A percentile compares a stretch with the other conserved stretches of the same genome.
These are phyloP conservation scores for Campaea margaritaria DNA, from an alignment of 2,888 invertebrate genomes.

Conservation along the genomic window DNA sequence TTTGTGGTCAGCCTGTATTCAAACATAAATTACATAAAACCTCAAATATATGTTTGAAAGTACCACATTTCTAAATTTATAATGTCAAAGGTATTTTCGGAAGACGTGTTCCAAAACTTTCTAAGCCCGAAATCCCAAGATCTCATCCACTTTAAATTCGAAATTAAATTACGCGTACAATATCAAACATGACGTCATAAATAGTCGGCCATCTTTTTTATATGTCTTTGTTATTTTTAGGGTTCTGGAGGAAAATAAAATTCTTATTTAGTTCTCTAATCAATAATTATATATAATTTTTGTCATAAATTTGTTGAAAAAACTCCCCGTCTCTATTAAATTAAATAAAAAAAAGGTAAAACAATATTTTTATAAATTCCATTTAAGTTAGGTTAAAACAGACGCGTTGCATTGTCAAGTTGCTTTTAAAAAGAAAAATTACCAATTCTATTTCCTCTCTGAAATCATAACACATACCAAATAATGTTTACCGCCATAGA, in stretches of 20 bases:
- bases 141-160: conserved; percentile 14
- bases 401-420: too few species aligned
- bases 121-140: conserved; percentile 5
- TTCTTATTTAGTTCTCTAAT: background rate
- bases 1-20: conserved; percentile 1
- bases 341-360: too few species aligned
- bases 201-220: conserved; percentile 47
- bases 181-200: conserved; percentile 35
- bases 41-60: background rate
- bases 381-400: too few species aligned
- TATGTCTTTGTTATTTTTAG: conserved; percentile 30
- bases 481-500: too few species aligned
- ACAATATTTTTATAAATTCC: too few species aligned
- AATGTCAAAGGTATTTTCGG: conserved; percentile 1
- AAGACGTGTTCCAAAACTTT: conserved; percentile 1
- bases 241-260: background rate
- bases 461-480: too few species aligned
- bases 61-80: conserved; percentile 9
- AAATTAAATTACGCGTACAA: conserved; percentile 24
- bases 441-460: too few species aligned
- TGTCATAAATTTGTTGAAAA: too few species aligned
- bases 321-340: too few species aligned
- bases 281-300: too few species aligned
- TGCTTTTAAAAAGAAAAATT: too few species aligned
- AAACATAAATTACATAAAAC: too few species aligned